Percentiles rank a stretch among this genome's conserved stretches.
phyloP scores from a whole-genome alignment of 2,113 vertebrate species.

The Empidonax alnorum region DNA sequence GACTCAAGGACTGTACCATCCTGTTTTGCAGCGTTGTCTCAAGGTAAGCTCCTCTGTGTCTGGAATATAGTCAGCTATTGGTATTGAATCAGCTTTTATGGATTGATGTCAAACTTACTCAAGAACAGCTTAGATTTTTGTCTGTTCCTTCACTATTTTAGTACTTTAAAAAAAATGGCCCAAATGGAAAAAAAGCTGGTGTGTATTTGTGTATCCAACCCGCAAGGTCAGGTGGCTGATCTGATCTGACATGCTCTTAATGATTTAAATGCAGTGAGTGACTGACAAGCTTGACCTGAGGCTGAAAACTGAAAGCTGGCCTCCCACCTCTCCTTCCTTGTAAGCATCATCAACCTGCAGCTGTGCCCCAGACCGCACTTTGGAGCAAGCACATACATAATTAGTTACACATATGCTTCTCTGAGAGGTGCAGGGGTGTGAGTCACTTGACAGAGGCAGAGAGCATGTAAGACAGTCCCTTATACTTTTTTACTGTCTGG shows the following conservation, averaged over 20 bases:
- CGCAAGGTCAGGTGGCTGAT: neutral
- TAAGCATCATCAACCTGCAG: neutral
- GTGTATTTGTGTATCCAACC: neutral
- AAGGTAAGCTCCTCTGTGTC: neutral
- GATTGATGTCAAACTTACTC: neutral
- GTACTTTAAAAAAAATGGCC: neutral
- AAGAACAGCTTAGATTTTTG: neutral
- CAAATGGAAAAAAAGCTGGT: neutral
- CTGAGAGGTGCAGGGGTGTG: rapidly evolving
- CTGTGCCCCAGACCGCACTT: neutral
- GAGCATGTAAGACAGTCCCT: neutral
- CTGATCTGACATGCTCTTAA: neutral
- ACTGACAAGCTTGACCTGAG: neutral
- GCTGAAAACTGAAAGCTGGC: neutral
- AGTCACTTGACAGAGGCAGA: neutral
- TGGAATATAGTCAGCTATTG: neutral
- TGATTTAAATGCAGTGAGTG: neutral
- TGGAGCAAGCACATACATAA: rapidly evolving
- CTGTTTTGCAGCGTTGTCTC: neutral
- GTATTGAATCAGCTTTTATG: neutral
- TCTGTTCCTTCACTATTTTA: neutral
- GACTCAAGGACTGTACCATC: neutral
- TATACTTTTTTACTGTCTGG: neutral
- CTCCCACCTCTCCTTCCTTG: neutral
- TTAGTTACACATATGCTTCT: neutral